Evolutionary conservation across 2,797 vertebrate genomes (phyloP), one percentile per base, ranked within the genome.

Genomic region (Erithacus rubecula): DNA sequence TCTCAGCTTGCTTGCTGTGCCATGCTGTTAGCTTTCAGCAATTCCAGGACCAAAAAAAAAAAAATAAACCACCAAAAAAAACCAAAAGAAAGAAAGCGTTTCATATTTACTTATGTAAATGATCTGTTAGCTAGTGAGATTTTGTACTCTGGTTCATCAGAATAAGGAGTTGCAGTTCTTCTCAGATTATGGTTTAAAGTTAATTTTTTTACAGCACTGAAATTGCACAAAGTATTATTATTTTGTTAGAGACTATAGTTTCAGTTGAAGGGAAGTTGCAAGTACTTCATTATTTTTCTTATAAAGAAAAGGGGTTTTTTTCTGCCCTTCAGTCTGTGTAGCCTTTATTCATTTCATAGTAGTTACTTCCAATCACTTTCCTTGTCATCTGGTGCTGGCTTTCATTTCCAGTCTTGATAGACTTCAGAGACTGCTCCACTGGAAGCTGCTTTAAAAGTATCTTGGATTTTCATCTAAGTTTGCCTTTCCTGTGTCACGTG

Each of bases 361-460:
- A 86, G 58, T 93, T 93, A 34, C 29, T 88, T 64, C 94, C 79
- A 86, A 56, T 88, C 58, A 78, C 32, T 68, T 83, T 83, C 26
- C 51, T 75, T 78, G 58, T 91, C 62, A 47, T 68, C 60, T 87
- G 44, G 44, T 58, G 60, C 62, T 94, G 76, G 47, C 87, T 92
- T 94, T 94, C 83, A 72, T 95, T 96, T 95, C 72, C 51, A 83
- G 53, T 94, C 87, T 60, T 87, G 78, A 29, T 59, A 63, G 41
- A 79, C 74, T 94, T 95, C 71, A 92, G 89, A 92, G 58, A 41
- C 58, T 75, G 53, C 77, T 80, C 78, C n/a, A 36, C 58, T 96
- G 86, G 77, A 96, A 87, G 47, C 67, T 83, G 13, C 74, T 95
- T 89, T 89, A 68, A 80, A 90, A 93, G 43, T 52, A 52, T 75